Percentiles rank a stretch among this genome's conserved stretches.
phyloP scores from a whole-genome alignment of 2,888 invertebrate species.

The Nephrotoma guestfalica region DNA sequence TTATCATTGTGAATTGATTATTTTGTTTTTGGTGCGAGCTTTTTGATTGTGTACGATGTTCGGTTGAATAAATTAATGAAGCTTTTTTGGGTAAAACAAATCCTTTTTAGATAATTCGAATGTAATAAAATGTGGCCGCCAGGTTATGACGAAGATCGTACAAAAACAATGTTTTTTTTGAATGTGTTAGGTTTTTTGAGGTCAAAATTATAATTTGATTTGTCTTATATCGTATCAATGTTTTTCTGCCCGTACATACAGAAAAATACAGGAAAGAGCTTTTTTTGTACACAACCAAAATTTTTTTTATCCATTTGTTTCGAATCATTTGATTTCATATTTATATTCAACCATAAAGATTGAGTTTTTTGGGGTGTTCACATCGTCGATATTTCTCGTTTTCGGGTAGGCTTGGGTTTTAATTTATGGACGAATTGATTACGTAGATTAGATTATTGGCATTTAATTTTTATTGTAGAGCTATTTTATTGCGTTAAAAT shows the following conservation, averaged over 20 bases:
- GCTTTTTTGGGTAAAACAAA: background rate
- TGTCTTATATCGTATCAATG: background rate
- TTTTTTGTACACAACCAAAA: background rate
- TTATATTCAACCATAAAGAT: background rate
- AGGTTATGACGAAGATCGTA: background rate
- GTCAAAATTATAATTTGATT: background rate
- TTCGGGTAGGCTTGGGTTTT: background rate
- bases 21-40: background rate
- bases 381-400: background rate
- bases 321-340: background rate
- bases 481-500: background rate
- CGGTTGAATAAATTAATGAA: background rate
- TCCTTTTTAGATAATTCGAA: background rate
- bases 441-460: background rate
- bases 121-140: background rate
- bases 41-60: background rate
- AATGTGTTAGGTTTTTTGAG: background rate
- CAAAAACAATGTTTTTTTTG: background rate
- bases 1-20: background rate
- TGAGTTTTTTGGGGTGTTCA: background rate
- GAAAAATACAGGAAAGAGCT: background rate
- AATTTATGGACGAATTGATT: background rate
- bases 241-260: background rate
- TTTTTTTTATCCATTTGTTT: background rate
- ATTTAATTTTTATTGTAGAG: background rate